Evolutionary conservation across 92 coral and sea anemone genomes (phyloP).

Genomic region (Actinernus sp.): DNA sequence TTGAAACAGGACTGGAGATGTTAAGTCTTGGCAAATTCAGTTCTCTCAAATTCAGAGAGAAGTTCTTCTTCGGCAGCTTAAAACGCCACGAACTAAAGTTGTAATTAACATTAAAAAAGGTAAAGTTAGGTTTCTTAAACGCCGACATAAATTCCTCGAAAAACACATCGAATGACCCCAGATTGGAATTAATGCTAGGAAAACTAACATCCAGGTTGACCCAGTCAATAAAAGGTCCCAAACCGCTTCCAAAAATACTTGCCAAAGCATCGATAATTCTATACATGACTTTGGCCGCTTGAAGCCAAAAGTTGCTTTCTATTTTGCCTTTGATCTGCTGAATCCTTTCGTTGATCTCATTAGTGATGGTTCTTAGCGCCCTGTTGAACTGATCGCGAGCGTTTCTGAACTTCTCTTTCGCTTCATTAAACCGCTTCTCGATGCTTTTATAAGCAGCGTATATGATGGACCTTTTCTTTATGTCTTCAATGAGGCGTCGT

Average conservation of each 20-base stretch:
- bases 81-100: conserved; percentile 6
- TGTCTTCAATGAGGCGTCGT: conserved; percentile 60
- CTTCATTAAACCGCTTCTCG: conserved; percentile 35
- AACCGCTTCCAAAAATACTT: conserved; percentile 40
- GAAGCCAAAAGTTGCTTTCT: conserved; percentile 64
- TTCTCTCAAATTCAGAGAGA: conserved; percentile 18
- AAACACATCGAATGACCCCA: conserved; percentile 57
- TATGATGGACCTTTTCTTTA: conserved; percentile 57
- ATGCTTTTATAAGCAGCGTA: conserved; percentile 52
- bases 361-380: conserved; percentile 22
- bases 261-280: conserved; percentile 34
- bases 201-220: conserved; percentile 71
- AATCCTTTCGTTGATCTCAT: conserved; percentile 66
- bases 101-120: background rate
- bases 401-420: conserved; percentile 37
- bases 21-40: conserved; percentile 44
- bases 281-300: conserved; percentile 68
- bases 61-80: background rate
- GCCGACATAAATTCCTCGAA: conserved; percentile 44
- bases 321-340: conserved; percentile 43
- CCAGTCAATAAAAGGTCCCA: conserved; percentile 77
- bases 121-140: conserved; percentile 14
- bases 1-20: conserved; percentile 50
- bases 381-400: conserved; percentile 50
- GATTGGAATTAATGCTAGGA: conserved; percentile 35